Evolutionary conservation across 2,888 invertebrate species (phyloP), one percentile per base, ranked within the genome.

Genomic region (Ornithoptera priamus): DNA sequence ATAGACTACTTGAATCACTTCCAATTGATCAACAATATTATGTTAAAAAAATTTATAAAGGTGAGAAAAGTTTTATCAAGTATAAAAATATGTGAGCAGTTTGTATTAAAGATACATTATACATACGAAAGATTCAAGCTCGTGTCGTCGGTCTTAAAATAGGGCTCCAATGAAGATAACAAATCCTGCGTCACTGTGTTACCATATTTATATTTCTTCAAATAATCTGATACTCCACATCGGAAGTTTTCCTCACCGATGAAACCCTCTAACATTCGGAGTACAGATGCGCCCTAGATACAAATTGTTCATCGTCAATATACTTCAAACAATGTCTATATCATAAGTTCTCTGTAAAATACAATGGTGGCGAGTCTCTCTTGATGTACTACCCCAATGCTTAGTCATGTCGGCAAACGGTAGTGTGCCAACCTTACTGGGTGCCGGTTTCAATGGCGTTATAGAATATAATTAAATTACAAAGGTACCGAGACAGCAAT

Each of bases 181-280:
- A 98, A 93, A 83, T 98, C 95, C 69, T 95, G 93, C 0, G 98
- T 98, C 68, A 95, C 94, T 0, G 98, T 98, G 83, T 97, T 98
- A 3, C 88, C 87, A 81, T 93, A 98, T 65, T 94, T 85, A 81
- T 94, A 94, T 67, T 93, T 93, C 20, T 94, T 93, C 69, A 99
- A 90, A 83, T 98, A 98, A 61, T 94, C 94, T 5, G 94, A 94
- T 0, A 97, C 95, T 0, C 95, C 97, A 20, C 88, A 87, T 67
- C 94, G 94, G 86, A 99, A 98, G 53, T 93, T 93, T 6, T 94
- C 94, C 58, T 94, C 92, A 0, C 96, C 95, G 64, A 97, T 94
- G 73, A 97, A 96, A 63, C 95, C 93, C 85, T 98, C 97, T 76
- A 98, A 85, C 98, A 99, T 98, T 65, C 98, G 93, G 67, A 99